phyloP scores from a whole-genome alignment of 2,113 vertebrate genomes.

The Callithrix jacchus region DNA sequence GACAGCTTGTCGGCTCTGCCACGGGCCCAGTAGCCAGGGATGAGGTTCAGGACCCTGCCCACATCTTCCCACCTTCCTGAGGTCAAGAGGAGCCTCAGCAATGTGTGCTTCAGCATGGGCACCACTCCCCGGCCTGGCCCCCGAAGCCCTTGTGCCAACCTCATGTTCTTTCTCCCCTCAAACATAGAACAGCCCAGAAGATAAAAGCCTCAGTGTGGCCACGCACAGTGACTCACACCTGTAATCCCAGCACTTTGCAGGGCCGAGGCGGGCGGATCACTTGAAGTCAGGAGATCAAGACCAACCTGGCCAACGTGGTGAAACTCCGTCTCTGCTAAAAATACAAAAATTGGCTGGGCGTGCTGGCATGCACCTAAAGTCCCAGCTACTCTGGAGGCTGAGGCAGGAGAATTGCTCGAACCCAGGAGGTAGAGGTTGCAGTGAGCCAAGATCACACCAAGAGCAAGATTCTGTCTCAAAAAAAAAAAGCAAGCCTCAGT shows the following conservation, averaged over 20 bases:
- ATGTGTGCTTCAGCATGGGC: accelerated
- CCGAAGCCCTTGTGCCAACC: neutral
- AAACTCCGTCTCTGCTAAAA: too few relatives aligned
- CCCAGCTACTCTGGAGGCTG: too few relatives aligned
- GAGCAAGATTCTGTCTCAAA: too few relatives aligned
- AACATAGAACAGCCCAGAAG: neutral
- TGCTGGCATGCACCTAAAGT: too few relatives aligned
- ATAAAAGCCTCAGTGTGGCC: neutral
- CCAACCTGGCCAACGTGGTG: too few relatives aligned
- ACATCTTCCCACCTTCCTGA: neutral
- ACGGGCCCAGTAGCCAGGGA: neutral
- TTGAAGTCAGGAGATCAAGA: too few relatives aligned
- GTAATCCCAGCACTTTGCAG: too few relatives aligned
- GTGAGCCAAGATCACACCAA: too few relatives aligned
- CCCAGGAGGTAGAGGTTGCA: accelerated
- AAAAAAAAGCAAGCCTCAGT: too few relatives aligned
- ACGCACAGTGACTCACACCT: accelerated
- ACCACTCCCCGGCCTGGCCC: neutral
- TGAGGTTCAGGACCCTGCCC: neutral
- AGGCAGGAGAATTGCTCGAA: too few relatives aligned
- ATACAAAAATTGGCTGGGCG: too few relatives aligned
- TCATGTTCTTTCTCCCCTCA: neutral
- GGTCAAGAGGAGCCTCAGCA: neutral
- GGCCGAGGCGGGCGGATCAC: too few relatives aligned
- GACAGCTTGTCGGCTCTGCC: neutral